These are phyloP conservation scores for Epinephelus coioides DNA, from an alignment of 2,797 vertebrate genomes.

Conservation along the genomic window DNA sequence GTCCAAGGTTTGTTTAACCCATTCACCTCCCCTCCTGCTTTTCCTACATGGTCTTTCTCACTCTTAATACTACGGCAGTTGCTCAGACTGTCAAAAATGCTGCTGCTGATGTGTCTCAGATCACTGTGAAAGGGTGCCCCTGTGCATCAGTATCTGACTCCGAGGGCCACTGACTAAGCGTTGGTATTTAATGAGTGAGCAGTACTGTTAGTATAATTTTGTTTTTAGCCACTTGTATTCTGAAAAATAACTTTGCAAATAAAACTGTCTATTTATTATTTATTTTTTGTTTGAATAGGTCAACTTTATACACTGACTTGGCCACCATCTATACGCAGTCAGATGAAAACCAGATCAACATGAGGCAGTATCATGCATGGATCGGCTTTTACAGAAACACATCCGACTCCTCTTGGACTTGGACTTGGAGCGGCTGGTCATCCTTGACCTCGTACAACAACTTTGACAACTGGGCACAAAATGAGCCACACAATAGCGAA, in stretches of 20 bases:
- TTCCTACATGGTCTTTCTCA: too few relatives aligned
- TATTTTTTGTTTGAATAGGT: not conserved
- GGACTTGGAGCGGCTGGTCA: not conserved
- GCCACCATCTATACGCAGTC: not conserved
- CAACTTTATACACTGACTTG: not conserved
- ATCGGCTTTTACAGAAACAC: not conserved
- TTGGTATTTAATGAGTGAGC: too few relatives aligned
- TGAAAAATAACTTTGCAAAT: not conserved
- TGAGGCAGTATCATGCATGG: rapidly evolving
- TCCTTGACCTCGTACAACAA: rapidly evolving
- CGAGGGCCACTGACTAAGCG: too few relatives aligned
- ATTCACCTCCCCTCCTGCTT: too few relatives aligned
- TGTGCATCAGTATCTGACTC: too few relatives aligned
- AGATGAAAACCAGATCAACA: rapidly evolving
- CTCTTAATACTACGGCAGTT: too few relatives aligned
- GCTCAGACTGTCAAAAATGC: too few relatives aligned
- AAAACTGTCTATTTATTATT: too few relatives aligned
- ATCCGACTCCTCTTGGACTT: rapidly evolving
- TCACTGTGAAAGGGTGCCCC: too few relatives aligned
- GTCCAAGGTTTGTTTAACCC: too few relatives aligned
- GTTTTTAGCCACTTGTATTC: not conserved
- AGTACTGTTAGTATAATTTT: not conserved
- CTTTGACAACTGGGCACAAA: rapidly evolving
- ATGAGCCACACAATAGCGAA: rapidly evolving
- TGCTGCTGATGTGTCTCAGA: too few relatives aligned